These are phyloP conservation scores for Drosophila kambysellisi DNA, from an alignment of 2,888 invertebrate species.

Conservation along the genomic window DNA sequence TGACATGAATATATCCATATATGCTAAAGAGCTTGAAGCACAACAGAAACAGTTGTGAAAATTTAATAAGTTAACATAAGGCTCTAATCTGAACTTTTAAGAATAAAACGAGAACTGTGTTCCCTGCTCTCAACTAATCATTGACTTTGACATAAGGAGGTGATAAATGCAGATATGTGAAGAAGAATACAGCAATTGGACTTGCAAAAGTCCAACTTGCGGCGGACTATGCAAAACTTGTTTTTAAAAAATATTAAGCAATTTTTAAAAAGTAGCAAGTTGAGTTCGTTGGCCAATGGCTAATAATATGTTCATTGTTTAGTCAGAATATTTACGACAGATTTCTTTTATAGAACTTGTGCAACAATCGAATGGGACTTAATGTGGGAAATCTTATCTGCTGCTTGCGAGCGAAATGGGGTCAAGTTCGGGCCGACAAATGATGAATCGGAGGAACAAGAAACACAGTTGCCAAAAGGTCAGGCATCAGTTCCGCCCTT, in stretches of 20 bases:
- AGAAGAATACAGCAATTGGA: too few species aligned
- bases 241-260: not conserved
- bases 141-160: too few species aligned
- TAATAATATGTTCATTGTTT: not conserved
- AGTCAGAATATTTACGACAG: not conserved
- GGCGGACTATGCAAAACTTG: too few species aligned
- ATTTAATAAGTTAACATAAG: not conserved
- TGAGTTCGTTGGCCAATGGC: not conserved
- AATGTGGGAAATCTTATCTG: conserved; percentile 17
- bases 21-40: too few species aligned
- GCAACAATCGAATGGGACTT: not conserved
- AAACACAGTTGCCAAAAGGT: conserved; percentile 20
- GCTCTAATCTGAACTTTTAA: too few species aligned
- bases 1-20: not conserved
- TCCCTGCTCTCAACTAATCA: too few species aligned
- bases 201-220: too few species aligned
- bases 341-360: not conserved
- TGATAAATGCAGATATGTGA: too few species aligned
- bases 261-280: not conserved
- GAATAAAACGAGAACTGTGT: too few species aligned
- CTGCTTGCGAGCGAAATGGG: conserved; percentile 9
- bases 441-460: conserved; percentile 2
- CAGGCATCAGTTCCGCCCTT: conserved; percentile 33
- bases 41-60: too few species aligned
- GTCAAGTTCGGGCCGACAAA: conserved; percentile 32